These are phyloP conservation scores for Diplodus sargus DNA, from an alignment of 2,797 vertebrate genomes.

Conservation along the genomic window DNA sequence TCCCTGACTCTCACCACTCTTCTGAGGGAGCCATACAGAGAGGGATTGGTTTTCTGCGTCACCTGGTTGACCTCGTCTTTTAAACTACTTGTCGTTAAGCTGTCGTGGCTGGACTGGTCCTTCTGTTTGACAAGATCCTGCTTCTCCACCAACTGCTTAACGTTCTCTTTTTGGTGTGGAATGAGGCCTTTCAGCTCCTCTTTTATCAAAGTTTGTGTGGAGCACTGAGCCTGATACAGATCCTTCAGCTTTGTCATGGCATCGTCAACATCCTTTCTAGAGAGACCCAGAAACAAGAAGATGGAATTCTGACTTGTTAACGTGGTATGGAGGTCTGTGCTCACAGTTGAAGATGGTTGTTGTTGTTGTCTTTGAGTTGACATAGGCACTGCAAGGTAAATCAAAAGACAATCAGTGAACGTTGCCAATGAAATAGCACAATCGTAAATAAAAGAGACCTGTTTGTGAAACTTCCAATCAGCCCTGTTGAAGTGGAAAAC, in stretches of 20 bases:
- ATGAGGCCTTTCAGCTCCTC: slow-evolving; percentile 43
- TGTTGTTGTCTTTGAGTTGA: neutral
- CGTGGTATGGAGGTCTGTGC: neutral
- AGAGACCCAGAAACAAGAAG: slow-evolving; percentile 68
- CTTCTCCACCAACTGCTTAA: slow-evolving; percentile 27
- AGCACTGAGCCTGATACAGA: slow-evolving; percentile 65
- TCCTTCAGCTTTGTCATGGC: slow-evolving; percentile 62
- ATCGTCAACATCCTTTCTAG: slow-evolving; percentile 19
- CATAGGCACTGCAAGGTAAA: slow-evolving; percentile 25
- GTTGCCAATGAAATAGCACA: neutral
- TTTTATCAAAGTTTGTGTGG: slow-evolving; percentile 29
- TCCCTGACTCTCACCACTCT: slow-evolving; percentile 41
- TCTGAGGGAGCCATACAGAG: neutral
- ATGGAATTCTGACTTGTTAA: slow-evolving; percentile 30
- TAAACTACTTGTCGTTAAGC: slow-evolving; percentile 58
- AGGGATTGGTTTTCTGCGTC: slow-evolving; percentile 6
- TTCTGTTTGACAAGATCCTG: slow-evolving; percentile 33
- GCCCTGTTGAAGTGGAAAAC: slow-evolving; percentile 26
- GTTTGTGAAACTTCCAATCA: slow-evolving; percentile 11
- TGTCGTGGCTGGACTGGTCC: neutral
- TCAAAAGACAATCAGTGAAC: neutral
- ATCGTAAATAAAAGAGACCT: neutral
- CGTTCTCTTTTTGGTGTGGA: neutral
- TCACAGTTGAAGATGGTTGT: neutral
- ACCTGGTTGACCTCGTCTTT: slow-evolving; percentile 61